Conservation (phyloP, 2,113 vertebrate genomes). For the Gambusia affinis region DNA sequence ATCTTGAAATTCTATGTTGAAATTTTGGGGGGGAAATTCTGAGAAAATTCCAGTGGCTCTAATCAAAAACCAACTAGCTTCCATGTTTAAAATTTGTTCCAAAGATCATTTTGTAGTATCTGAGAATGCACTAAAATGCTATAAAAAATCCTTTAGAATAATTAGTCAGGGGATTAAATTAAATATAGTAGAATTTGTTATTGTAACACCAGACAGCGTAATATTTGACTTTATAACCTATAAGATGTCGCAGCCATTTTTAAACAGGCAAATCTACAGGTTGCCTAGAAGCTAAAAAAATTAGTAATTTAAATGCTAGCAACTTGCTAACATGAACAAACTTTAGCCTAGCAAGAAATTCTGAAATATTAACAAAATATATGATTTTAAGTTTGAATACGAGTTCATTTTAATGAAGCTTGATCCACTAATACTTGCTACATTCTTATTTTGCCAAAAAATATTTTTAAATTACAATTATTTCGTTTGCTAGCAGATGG, state of each 20-base stretch:
- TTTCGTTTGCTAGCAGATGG: background rate
- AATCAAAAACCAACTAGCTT: no score
- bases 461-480: background rate
- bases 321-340: slow-evolving; percentile 1
- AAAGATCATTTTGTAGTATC: background rate
- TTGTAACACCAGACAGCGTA: background rate
- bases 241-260: background rate
- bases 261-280: background rate
- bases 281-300: background rate
- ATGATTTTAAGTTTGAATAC: background rate
- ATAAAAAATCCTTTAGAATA: background rate
- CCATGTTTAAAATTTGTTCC: background rate
- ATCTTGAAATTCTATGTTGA: no score
- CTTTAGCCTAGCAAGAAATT: background rate
- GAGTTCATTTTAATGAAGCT: background rate
- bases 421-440: background rate
- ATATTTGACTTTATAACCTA: background rate
- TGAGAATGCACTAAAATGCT: background rate
- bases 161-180: background rate
- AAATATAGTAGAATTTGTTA: background rate
- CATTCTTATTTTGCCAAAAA: background rate
- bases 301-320: background rate
- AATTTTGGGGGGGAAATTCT: no score
- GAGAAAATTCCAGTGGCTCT: no score
- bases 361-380: background rate